Conservation (phyloP, 2,113 vertebrate species). For the Mustelus asterias region DNA sequence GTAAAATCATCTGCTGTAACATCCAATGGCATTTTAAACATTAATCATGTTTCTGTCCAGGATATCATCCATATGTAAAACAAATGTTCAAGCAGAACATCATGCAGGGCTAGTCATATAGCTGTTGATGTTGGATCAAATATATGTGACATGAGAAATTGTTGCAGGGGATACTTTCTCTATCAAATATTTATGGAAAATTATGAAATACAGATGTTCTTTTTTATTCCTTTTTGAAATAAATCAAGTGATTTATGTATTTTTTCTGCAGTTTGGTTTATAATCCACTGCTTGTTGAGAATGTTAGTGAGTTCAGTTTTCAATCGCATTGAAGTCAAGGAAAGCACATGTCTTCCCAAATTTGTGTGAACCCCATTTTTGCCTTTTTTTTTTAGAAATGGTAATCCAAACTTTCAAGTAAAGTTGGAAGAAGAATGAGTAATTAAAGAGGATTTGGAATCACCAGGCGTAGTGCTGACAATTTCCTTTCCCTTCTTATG, state of each 20-base stretch:
- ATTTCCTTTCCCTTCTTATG: neutral
- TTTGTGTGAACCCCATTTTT: neutral
- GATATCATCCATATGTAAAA: constrained; percentile 27
- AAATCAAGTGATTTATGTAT: constrained; percentile 23
- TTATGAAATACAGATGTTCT: constrained; percentile 34
- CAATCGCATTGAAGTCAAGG: neutral
- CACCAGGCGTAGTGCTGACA: neutral
- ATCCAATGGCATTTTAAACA: constrained; percentile 2
- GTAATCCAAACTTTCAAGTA: neutral
- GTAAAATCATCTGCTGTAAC: neutral
- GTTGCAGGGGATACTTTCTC: constrained; percentile 19
- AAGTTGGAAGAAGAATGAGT: neutral
- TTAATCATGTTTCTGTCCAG: neutral
- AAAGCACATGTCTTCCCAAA: neutral
- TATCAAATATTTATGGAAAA: constrained; percentile 32
- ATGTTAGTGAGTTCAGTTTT: constrained; percentile 5
- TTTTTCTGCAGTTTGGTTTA: neutral
- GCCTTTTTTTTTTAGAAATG: neutral
- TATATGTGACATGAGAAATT: constrained; percentile 9
- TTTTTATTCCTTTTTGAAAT: constrained; percentile 10
- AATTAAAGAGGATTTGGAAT: neutral
- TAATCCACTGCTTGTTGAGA: neutral
- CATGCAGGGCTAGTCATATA: neutral
- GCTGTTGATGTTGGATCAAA: constrained; percentile 28
- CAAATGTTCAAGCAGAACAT: neutral